Evolutionary conservation across 2,888 invertebrate species (phyloP).

Genomic region (Torymus tubicola): DNA sequence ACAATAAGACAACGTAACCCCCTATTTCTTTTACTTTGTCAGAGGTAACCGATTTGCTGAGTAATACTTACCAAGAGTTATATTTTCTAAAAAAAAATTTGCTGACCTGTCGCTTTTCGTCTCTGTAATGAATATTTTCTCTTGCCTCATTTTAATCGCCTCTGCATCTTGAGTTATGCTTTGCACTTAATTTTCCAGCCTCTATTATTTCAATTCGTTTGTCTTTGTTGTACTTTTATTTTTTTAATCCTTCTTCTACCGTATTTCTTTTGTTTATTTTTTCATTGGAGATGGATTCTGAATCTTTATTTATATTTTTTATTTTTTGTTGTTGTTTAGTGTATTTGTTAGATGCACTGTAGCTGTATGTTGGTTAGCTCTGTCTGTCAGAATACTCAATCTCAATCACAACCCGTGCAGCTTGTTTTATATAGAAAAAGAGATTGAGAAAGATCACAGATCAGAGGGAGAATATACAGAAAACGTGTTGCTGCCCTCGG

Average conservation of each 20-base stretch:
- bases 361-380: conserved; percentile 77
- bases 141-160: conserved; percentile 41
- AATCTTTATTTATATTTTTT: conserved; percentile 74
- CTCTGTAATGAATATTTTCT: conserved; percentile 29
- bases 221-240: conserved; percentile 27
- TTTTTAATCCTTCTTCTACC: conserved; percentile 60
- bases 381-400: conserved; percentile 73
- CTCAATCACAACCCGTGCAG: conserved; percentile 74
- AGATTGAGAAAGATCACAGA: conserved; percentile 73
- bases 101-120: conserved; percentile 45
- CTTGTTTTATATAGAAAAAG: conserved; percentile 72
- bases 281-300: conserved; percentile 59
- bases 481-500: conserved; percentile 74
- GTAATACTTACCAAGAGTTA: conserved; percentile 19
- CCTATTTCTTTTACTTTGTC: conserved; percentile 23
- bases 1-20: conserved; percentile 33
- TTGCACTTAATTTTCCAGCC: conserved; percentile 39
- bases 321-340: conserved; percentile 76
- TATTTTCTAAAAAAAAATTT: conserved; percentile 6
- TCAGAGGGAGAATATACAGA: conserved; percentile 72
- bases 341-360: conserved; percentile 77
- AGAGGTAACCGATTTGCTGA: conserved; percentile 19
- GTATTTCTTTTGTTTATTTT: conserved; percentile 62
- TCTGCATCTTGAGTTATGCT: conserved; percentile 50
- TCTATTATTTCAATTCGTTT: conserved; percentile 29